A percentile compares a stretch with the other conserved stretches of the same genome.
Evolutionary conservation across 2,113 vertebrate species (phyloP).

Genomic region (Macheiramphus alcinus): DNA sequence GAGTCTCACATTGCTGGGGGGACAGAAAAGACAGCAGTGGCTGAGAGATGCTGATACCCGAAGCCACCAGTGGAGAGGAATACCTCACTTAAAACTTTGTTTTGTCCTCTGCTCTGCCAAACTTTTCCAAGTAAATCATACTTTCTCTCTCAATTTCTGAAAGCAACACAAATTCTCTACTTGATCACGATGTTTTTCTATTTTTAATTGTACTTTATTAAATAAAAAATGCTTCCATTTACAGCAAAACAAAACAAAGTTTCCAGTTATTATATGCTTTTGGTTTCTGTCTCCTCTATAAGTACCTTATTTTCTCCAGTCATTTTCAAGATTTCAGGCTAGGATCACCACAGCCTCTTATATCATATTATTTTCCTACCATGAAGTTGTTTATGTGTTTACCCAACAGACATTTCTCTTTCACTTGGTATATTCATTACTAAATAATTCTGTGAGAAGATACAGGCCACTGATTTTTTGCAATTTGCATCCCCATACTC

Average conservation of each 20-base stretch:
- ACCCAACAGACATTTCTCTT: constrained; percentile 57
- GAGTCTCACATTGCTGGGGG: not conserved
- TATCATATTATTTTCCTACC: constrained; percentile 31
- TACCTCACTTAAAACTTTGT: not conserved
- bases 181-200: not conserved
- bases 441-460: constrained; percentile 70
- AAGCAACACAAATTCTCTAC: not conserved
- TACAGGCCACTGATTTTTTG: constrained; percentile 78
- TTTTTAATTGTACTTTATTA: not conserved
- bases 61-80: not conserved
- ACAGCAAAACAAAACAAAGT: not conserved
- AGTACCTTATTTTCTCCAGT: constrained; percentile 38
- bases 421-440: constrained; percentile 65
- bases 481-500: constrained; percentile 72
- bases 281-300: not conserved
- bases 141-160: not conserved
- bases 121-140: not conserved
- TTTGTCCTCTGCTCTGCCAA: not conserved
- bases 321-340: constrained; percentile 47
- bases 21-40: not conserved
- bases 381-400: constrained; percentile 51
- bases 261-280: not conserved
- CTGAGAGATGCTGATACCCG: not conserved
- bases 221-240: not conserved
- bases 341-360: constrained; percentile 15